Percentiles rank a stretch among this genome's conserved stretches.
phyloP scores from a whole-genome alignment of 2,113 vertebrate species.

The Atrichornis clamosus region DNA sequence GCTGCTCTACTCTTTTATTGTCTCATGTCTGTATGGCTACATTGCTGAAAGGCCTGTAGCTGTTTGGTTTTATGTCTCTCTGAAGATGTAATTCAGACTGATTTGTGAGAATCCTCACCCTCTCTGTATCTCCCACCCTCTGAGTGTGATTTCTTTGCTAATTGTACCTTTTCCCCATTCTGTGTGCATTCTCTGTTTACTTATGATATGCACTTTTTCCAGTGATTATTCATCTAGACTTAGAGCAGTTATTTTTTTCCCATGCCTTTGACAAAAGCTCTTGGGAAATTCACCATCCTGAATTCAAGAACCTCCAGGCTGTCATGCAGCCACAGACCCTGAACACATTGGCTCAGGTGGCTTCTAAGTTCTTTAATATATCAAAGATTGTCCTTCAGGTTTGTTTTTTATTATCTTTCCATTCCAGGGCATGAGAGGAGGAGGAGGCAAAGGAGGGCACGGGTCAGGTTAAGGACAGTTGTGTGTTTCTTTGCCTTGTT shows the following conservation, averaged over 20 bases:
- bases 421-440: not conserved
- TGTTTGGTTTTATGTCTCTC: not conserved
- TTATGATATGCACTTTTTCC: not conserved
- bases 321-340: fast-evolving
- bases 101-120: not conserved
- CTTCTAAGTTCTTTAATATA: not conserved
- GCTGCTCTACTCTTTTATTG: not conserved
- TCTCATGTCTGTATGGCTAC: not conserved
- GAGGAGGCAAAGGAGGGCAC: not conserved
- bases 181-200: not conserved
- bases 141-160: not conserved
- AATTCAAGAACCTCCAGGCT: not conserved
- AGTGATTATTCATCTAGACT: not conserved
- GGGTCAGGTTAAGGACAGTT: not conserved
- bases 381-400: not conserved
- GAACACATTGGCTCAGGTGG: not conserved
- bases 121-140: not conserved
- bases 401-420: not conserved
- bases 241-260: not conserved
- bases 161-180: not conserved
- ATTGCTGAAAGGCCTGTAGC: not conserved
- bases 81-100: not conserved
- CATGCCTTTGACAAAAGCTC: not conserved
- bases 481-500: not conserved
- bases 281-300: not conserved